These are phyloP conservation scores for Zophobas morio DNA, from an alignment of 1,140 invertebrate species.

Conservation along the genomic window DNA sequence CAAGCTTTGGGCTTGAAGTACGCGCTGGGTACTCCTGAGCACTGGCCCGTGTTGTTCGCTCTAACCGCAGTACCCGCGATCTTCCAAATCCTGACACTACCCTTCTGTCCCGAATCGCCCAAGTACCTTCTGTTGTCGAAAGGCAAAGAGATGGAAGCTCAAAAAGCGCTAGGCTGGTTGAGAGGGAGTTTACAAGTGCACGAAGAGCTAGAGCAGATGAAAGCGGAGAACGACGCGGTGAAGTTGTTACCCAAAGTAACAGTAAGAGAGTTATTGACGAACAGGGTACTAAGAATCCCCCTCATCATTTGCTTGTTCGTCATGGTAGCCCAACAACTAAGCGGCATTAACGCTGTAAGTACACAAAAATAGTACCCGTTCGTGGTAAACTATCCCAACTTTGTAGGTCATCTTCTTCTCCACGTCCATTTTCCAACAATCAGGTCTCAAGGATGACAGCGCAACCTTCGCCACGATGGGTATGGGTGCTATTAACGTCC, in stretches of 20 bases:
- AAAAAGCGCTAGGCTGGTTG: conserved; percentile 84
- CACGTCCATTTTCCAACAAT: conserved; percentile 83
- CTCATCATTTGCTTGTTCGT: conserved; percentile 86
- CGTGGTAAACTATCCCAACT: no score
- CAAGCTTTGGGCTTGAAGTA: conserved; percentile 82
- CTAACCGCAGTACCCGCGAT: conserved; percentile 84
- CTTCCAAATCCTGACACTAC: conserved; percentile 80
- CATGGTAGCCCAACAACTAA: conserved; percentile 92
- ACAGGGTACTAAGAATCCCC: conserved; percentile 81
- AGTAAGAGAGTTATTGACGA: conserved; percentile 80
- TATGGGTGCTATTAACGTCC: conserved; percentile 89
- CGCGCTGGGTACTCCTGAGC: conserved; percentile 77
- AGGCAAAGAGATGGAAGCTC: conserved; percentile 82
- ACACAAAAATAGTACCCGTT: neutral
- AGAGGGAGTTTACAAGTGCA: conserved; percentile 84
- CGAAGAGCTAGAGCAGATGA: conserved; percentile 92
- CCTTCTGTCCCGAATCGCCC: conserved; percentile 93
- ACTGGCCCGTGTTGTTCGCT: conserved; percentile 81
- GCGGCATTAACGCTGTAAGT: conserved; percentile 89
- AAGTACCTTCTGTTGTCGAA: conserved; percentile 86
- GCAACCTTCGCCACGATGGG: conserved; percentile 88
- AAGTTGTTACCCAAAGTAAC: conserved; percentile 83
- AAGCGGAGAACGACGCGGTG: conserved; percentile 82
- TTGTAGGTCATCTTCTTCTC: conserved; percentile 88
- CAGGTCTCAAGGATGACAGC: conserved; percentile 73